phyloP scores from a whole-genome alignment of 2,797 vertebrate genomes.

The Parotocinclus haroldoi region DNA sequence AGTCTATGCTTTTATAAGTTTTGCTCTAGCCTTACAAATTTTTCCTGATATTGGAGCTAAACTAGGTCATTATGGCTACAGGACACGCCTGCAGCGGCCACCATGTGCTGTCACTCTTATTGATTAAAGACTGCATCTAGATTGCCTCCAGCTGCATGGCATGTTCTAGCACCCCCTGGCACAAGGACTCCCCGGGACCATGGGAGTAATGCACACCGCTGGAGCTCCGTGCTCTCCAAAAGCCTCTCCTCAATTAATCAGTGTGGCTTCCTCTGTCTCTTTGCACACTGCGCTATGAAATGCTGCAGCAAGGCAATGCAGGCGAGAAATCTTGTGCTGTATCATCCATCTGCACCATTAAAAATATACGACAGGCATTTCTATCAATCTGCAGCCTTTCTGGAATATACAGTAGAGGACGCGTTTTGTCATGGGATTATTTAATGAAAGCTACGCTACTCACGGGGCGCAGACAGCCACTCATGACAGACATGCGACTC shows the following conservation, averaged over 20 bases:
- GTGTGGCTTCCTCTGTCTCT: constrained; percentile 9
- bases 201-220: constrained; percentile 38
- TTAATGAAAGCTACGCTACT: too few species aligned
- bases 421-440: too few species aligned
- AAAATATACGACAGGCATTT: background rate
- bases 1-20: too few species aligned
- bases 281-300: constrained; percentile 19
- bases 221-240: constrained; percentile 26
- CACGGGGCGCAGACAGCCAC: background rate
- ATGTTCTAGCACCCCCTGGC: constrained; percentile 24
- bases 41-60: constrained; percentile 12
- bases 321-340: background rate
- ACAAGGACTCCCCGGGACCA: constrained; percentile 21
- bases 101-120: constrained; percentile 34
- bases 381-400: background rate
- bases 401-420: too few species aligned
- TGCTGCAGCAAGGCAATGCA: constrained; percentile 33
- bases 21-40: background rate
- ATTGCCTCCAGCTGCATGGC: constrained; percentile 35
- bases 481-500: background rate
- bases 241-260: constrained; percentile 40
- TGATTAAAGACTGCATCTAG: constrained; percentile 43
- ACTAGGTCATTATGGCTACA: constrained; percentile 28
- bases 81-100: constrained; percentile 43
- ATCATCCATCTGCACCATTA: constrained; percentile 4